Base-by-base conservation (phyloP, 2,888 invertebrate genomes). In the Melanostoma mellinum region DNA sequence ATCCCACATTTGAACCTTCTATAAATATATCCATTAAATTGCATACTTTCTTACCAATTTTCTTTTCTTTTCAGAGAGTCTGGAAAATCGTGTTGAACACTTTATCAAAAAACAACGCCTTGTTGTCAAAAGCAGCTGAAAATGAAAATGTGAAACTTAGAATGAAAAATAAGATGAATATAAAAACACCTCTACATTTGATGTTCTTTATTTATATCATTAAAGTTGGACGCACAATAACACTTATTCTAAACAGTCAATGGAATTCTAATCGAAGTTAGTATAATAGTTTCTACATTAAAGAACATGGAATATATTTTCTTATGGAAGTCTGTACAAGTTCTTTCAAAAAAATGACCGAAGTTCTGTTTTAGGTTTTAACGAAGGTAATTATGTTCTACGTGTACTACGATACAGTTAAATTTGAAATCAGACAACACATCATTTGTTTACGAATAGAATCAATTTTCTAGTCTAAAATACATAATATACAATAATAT, bases 21-120 rank as follows among this genome's bases (percentile, higher is more conserved):
- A 20, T 20, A 20, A 20, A 20, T 20, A 20, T 20, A 20, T 20
- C 20, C 20, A 20, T 20, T 20, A 20, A 20, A 20, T 20, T 20
- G 1, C 20, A 6, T 10, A 10, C 1, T 33, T 6, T 33, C 6
- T 55, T 55, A 33, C 55, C 5, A 55, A 0, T 2, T 63, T 74
- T 67, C 82, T 86, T 87, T 88, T 87, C 85, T 88, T 94, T 94
- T 44, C 93, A 97, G 97, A 95, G 50, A 96, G 96, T 87, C 92
- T 97, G 82, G 96, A 97, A 91, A 94, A 95, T 87, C 94, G 95
- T 86, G 95, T 97, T 61, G 93, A 95, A 86, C 94, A 96, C 90
- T 96, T 94, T 88, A 93, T 93, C 5, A 97, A 96, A 89, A 94
- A 94, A 88, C 93, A 93, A 88, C 93, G 93, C 88, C 85, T 91